phyloP scores from a whole-genome alignment of 2,797 vertebrate genomes.

The Clarias laeviceps region DNA sequence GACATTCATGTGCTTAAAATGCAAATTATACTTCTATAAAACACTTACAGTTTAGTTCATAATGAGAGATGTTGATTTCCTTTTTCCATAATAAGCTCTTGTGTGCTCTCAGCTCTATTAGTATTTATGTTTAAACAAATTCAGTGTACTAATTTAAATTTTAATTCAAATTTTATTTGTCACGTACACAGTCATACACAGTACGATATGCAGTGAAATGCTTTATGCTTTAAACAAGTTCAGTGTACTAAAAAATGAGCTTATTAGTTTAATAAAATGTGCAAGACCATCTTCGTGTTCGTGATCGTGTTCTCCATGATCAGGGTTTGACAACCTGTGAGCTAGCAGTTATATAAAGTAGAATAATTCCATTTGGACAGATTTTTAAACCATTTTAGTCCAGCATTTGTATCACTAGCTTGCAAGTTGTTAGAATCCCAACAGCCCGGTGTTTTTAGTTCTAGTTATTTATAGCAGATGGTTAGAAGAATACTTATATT shows the following conservation, averaged over 20 bases:
- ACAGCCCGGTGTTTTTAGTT: background rate
- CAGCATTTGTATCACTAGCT: background rate
- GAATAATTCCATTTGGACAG: background rate
- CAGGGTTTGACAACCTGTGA: background rate
- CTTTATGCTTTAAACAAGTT: no score
- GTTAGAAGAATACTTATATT: background rate
- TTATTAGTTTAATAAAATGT: background rate
- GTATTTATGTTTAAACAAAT: no score
- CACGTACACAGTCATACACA: no score
- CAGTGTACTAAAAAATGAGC: no score
- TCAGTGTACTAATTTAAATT: no score
- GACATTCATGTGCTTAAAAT: background rate
- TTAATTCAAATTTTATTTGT: no score
- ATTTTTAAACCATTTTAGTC: background rate
- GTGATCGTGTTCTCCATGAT: background rate
- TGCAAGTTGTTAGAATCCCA: background rate
- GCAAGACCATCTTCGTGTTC: no score
- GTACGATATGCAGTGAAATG: no score
- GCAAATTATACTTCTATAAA: background rate
- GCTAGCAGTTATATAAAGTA: background rate
- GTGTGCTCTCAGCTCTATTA: background rate
- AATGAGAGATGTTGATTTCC: background rate
- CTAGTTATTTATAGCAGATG: background rate
- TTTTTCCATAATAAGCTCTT: background rate
- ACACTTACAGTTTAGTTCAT: background rate